Conservation (phyloP, 2,113 vertebrate genomes). For the Neodon shergylaensis region DNA sequence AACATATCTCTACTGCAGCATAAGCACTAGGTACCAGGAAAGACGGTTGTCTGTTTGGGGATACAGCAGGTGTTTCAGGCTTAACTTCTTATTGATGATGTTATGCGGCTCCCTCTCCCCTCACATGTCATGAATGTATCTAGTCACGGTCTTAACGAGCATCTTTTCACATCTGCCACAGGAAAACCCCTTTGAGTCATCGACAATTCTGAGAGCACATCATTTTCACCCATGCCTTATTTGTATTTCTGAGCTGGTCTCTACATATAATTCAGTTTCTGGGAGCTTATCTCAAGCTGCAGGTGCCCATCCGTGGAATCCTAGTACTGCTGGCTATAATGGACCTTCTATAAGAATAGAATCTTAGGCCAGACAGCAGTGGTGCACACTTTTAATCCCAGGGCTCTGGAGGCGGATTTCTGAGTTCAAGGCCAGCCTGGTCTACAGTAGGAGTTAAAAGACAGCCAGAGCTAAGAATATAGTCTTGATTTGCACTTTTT, state of each 20-base stretch:
- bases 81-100: not conserved
- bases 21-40: not conserved
- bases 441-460: not conserved
- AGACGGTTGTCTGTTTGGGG: not conserved
- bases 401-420: not conserved
- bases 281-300: not conserved
- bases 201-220: constrained; percentile 9
- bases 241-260: constrained; percentile 38
- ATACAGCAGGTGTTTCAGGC: not conserved
- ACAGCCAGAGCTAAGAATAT: not conserved
- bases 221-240: not conserved
- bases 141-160: not conserved
- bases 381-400: not conserved
- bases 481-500: constrained; percentile 22
- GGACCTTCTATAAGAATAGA: not conserved
- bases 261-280: not conserved
- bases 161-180: not conserved
- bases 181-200: constrained; percentile 22
- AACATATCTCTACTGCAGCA: not conserved
- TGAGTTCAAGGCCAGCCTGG: not conserved
- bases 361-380: not conserved
- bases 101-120: not conserved
- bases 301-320: not conserved
- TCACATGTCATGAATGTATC: constrained; percentile 4
- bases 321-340: not conserved